phyloP scores from a whole-genome alignment of 2,113 vertebrate species.

The Mionectes macconnelli region DNA sequence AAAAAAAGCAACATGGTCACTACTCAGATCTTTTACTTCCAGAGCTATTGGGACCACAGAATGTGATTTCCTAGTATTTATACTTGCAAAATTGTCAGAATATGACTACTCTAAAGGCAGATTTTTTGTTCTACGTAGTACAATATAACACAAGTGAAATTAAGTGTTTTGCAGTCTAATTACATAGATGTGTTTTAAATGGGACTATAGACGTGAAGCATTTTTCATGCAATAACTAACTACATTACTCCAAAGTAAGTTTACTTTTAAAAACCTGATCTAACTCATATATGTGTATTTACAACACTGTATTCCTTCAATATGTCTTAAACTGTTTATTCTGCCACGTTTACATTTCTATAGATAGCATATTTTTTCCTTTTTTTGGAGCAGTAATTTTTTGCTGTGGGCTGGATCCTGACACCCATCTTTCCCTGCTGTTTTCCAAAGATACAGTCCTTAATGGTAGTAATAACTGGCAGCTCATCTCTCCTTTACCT shows the following conservation, averaged over 20 bases:
- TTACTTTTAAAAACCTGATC: no score
- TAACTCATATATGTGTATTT: background rate
- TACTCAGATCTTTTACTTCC: background rate
- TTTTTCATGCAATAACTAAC: background rate
- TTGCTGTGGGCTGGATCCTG: background rate
- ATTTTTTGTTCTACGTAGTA: background rate
- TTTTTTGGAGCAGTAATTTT: background rate
- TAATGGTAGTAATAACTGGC: background rate
- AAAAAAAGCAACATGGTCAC: background rate
- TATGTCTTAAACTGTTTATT: background rate
- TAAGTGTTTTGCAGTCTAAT: background rate
- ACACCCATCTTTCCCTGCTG: background rate
- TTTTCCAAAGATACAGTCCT: background rate
- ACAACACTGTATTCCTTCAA: background rate
- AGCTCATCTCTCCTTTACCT: background rate
- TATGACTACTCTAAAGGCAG: background rate
- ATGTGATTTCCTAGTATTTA: background rate
- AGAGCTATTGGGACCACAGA: background rate
- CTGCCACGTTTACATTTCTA: background rate
- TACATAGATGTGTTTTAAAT: background rate
- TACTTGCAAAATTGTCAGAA: background rate
- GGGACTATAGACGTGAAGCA: background rate
- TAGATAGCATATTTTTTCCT: background rate
- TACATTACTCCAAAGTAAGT: no score
- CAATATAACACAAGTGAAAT: background rate